Evolutionary conservation across 2,113 vertebrate species (phyloP).

Genomic region (Trichechus manatus): DNA sequence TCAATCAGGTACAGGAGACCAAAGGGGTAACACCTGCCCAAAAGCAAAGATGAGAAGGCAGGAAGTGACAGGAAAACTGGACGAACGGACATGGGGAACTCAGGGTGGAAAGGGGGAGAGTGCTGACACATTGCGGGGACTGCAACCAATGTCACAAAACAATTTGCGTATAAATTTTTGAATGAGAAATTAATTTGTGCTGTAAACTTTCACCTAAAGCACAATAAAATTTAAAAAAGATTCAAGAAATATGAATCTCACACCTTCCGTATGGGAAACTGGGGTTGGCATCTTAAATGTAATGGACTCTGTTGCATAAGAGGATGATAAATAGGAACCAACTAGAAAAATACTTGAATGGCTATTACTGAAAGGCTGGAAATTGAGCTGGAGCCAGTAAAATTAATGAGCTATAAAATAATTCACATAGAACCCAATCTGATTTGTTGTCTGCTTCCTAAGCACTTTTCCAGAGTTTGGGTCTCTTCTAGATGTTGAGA

Average conservation of each 20-base stretch:
- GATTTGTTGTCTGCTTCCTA: background rate
- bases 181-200: no score
- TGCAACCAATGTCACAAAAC: no score
- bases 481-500: background rate
- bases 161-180: no score
- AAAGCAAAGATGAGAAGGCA: no score
- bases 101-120: no score
- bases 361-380: background rate
- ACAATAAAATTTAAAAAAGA: background rate
- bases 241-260: background rate
- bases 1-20: no score
- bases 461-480: background rate
- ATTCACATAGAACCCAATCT: background rate
- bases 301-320: background rate
- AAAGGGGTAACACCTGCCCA: no score
- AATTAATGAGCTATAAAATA: background rate
- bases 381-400: background rate
- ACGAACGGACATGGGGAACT: no score
- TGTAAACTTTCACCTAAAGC: no score
- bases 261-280: background rate
- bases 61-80: no score
- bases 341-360: background rate
- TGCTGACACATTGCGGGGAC: no score
- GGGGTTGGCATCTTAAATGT: background rate
- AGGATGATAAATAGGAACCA: conserved; percentile 1